Evolutionary conservation across 2,888 invertebrate genomes (phyloP).

Genomic region (Spodoptera exigua): DNA sequence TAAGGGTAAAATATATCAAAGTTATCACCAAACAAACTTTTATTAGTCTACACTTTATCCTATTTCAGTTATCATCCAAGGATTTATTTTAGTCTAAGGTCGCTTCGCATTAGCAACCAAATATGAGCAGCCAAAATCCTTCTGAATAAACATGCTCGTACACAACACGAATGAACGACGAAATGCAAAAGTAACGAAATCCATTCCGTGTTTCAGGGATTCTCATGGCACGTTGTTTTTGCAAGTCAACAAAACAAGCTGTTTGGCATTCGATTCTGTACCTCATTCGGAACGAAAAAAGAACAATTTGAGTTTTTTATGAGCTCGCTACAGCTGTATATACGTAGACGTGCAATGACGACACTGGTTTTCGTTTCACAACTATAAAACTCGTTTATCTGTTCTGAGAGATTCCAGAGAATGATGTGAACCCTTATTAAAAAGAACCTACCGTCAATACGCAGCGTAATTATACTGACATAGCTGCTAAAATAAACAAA

Average conservation of each 20-base stretch:
- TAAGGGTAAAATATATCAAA: too few species aligned
- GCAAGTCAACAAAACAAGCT: constrained; percentile 59
- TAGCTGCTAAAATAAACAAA: constrained; percentile 1
- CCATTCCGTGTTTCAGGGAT: constrained; percentile 41
- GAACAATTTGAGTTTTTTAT: constrained; percentile 66
- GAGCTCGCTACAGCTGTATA: constrained; percentile 59
- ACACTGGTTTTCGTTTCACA: constrained; percentile 35
- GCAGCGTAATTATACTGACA: neutral
- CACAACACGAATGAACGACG: neutral
- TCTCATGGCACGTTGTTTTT: constrained; percentile 51
- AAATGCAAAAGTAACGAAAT: constrained; percentile 44
- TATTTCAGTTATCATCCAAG: neutral
- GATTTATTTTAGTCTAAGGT: neutral
- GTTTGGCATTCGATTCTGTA: constrained; percentile 65
- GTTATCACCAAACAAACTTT: too few species aligned
- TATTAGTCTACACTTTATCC: too few species aligned
- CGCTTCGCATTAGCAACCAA: neutral
- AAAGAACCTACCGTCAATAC: constrained; percentile 10
- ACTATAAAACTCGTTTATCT: constrained; percentile 47
- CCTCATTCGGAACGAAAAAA: constrained; percentile 63
- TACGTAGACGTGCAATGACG: constrained; percentile 59
- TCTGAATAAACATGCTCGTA: constrained; percentile 14
- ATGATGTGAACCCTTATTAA: constrained; percentile 28
- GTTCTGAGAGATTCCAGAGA: constrained; percentile 20
- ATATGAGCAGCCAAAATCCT: constrained; percentile 9